phyloP scores from a whole-genome alignment of 2,888 invertebrate species.

The Orchesella flavescens region DNA sequence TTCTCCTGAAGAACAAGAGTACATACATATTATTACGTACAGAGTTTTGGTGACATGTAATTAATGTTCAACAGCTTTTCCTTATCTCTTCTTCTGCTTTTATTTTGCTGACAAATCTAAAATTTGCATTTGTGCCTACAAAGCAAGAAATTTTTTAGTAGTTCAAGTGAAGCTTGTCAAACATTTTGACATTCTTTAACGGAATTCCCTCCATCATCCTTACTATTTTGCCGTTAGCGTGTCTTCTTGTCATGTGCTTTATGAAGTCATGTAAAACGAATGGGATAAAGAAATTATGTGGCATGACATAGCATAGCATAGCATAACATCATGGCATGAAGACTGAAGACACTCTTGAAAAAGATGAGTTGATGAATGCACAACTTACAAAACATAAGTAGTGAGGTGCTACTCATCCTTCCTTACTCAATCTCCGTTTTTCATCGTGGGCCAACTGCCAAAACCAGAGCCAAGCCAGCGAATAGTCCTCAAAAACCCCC shows the following conservation, averaged over 20 bases:
- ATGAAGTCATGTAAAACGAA: not conserved
- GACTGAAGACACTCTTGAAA: not conserved
- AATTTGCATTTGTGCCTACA: conserved; percentile 43
- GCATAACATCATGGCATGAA: too few species aligned
- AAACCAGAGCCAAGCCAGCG: not conserved
- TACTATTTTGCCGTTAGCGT: not conserved
- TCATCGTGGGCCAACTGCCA: not conserved
- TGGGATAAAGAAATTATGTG: not conserved
- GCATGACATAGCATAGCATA: too few species aligned
- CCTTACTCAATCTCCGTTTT: not conserved
- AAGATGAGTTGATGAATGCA: not conserved
- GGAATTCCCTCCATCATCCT: not conserved
- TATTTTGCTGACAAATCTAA: conserved; percentile 43
- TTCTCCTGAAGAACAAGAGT: not conserved
- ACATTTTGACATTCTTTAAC: not conserved
- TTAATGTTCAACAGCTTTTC: conserved; percentile 35
- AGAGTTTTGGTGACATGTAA: conserved; percentile 40
- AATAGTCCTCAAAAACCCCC: too few species aligned
- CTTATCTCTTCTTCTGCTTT: conserved; percentile 1
- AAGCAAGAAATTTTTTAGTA: conserved; percentile 22
- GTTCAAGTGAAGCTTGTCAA: not conserved
- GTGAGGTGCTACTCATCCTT: not conserved
- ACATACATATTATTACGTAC: conserved; percentile 14
- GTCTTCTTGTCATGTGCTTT: not conserved
- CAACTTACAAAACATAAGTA: not conserved